Base-by-base conservation (phyloP, 1,140 invertebrate genomes). In the Hetaerina americana region DNA sequence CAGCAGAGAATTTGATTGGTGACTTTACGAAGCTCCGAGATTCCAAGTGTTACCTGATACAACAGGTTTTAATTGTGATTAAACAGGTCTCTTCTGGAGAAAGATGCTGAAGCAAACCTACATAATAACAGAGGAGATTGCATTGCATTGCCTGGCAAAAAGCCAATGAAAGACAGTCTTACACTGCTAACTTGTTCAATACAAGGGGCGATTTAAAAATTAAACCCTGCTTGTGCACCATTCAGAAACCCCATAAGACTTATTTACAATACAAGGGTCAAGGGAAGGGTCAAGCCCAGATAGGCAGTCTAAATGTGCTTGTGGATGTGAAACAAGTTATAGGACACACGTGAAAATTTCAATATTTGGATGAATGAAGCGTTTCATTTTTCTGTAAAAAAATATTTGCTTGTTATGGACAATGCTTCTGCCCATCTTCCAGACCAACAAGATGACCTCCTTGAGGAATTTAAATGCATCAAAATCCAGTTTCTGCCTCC, bases 391-490 rank as follows among this genome's bases (percentile, higher is more conserved):
- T 74, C 73, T 73, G 78, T 80, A 72, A 78, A 78, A 74, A 75
- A 74, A 74, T 79, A 76, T 75, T 74, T 80, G 66, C 73, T 76
- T 72, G 75, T 78, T 74, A 71, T 82, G 71, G 79, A 80, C 76
- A 81, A 81, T 74, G 77, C 78, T 73, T 76, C 78, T 71, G 75
- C 75, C n/a, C n/a, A n/a, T 71, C 76, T 76, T 73, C 73, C 76
- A 74, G 10, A n/a, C 22, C 40, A n/a, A n/a, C n/a, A n/a, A 57
- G 2, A 57, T 57, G 72, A 75, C 70, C 70, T 78, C 49, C 71
- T 76, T 31, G 71, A 77, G 31, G 74, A 76, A 70, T 76, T 76
- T 71, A 72, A 76, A 29, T 77, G 77, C 72, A 77, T 66, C 40
- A 76, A 74, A 69, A 70, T 76, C 67, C 68, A 69, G 25, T 74